Evolutionary conservation across 2,113 vertebrate genomes (phyloP), one percentile per base, ranked within the genome.

Genomic region (Paraplagusia blochii): DNA sequence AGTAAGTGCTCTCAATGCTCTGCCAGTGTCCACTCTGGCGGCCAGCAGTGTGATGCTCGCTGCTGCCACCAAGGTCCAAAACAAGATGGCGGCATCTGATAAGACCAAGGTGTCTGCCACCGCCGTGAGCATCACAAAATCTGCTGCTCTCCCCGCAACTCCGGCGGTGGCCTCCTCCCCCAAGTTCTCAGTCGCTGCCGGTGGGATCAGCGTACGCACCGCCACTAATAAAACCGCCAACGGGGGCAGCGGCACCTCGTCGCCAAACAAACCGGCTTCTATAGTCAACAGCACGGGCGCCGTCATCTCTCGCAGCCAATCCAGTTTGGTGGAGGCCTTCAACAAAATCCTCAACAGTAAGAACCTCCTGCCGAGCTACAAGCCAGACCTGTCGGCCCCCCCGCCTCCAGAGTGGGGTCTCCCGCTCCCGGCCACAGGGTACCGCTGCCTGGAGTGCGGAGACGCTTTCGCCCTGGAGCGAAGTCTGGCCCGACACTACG

Each of bases 321-420:
- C 95, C 12, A 96, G 94, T 79, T 81, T 99, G 48, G 95, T 98
- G 72, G 95, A 99, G 57, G 93, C 95, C 17, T 99, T 99, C 44
- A 98, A 99, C 88, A 97, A 95, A 75, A 95, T 99, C 65, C 93
- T 99, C 44, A 99, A 98, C 85, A 93, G 95, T 55, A 99, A 98
- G 63, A 99, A 98, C 77, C 92, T 94, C 0, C 66, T 99, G 59
- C 95, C 96, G 0, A 95, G 94, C 3, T 99, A 99, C 82, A 91
- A 92, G 49, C 96, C 95, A 0, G 95, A 99, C 88, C 92, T 99
- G 55, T 92, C 88, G 0, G 91, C 93, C 0, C 93, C 91, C 0
- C 92, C 91, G 0, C 90, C 89, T 0, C 84, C 88, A 0, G 95
- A 98, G 10, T 90, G 95, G 11, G 93, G 95, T 46, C 89, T 99